A percentile compares a stretch with the other conserved stretches of the same genome.
Evolutionary conservation across 2,113 vertebrate genomes (phyloP).

Genomic region (Hypanus sabinus): DNA sequence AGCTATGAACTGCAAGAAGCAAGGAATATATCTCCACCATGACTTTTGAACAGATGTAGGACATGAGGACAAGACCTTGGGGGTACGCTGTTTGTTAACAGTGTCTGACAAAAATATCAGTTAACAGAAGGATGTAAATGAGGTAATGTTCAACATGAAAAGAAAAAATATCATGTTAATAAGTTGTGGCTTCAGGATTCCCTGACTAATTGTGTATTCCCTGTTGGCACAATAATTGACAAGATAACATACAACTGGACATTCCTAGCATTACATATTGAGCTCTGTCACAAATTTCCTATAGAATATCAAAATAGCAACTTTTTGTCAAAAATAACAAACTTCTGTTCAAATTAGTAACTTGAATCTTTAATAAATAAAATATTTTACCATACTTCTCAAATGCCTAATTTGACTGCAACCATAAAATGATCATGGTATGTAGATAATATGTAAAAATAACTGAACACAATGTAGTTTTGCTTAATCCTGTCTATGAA

Average conservation of each 20-base stretch:
- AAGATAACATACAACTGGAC: not conserved
- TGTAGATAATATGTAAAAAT: no score
- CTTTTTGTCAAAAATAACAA: not conserved
- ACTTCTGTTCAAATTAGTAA: not conserved
- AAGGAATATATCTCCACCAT: not conserved
- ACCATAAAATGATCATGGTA: not conserved
- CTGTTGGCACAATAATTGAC: not conserved
- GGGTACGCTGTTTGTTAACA: not conserved
- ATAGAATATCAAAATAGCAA: not conserved
- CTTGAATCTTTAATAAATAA: not conserved
- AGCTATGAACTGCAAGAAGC: not conserved
- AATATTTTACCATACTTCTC: not conserved
- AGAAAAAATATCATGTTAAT: conserved; percentile 11
- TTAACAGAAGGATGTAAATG: conserved; percentile 16
- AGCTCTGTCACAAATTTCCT: not conserved
- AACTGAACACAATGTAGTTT: not conserved
- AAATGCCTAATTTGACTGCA: not conserved
- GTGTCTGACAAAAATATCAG: not conserved
- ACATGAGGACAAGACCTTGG: not conserved
- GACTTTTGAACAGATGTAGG: not conserved
- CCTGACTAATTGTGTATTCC: conserved; percentile 16
- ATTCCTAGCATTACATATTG: not conserved
- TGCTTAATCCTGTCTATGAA: not conserved
- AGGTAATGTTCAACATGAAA: not conserved
- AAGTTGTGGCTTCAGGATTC: not conserved